These are phyloP conservation scores for Syngnathus typhle DNA, from an alignment of 2,113 vertebrate species.

Conservation along the genomic window DNA sequence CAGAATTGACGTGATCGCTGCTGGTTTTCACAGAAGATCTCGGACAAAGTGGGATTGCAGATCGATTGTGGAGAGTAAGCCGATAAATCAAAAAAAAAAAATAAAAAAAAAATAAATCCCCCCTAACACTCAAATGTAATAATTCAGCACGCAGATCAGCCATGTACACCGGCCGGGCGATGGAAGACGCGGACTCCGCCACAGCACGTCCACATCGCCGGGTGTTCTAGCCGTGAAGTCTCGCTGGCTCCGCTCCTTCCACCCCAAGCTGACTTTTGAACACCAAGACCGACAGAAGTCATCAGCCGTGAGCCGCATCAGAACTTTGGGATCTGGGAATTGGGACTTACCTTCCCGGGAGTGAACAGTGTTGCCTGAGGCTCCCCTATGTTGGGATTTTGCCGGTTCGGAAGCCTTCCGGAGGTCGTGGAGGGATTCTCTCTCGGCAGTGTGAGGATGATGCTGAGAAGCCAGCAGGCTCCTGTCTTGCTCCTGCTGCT, in stretches of 20 bases:
- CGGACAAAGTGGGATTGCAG: slow-evolving; percentile 53
- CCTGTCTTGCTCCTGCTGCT: slow-evolving; percentile 49
- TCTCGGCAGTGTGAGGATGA: slow-evolving; percentile 12
- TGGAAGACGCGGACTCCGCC: slow-evolving; percentile 19
- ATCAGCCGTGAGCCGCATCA: not conserved
- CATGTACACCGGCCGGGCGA: slow-evolving; percentile 39
- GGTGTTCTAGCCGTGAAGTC: slow-evolving; percentile 13
- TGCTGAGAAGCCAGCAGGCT: slow-evolving; percentile 25
- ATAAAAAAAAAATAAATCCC: slow-evolving; percentile 13
- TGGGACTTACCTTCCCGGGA: not conserved
- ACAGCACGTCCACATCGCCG: slow-evolving; percentile 18
- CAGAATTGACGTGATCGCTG: slow-evolving; percentile 28
- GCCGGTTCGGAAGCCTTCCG: slow-evolving; percentile 8
- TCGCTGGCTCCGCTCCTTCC: not conserved
- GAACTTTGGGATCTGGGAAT: slow-evolving; percentile 13
- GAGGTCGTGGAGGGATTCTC: slow-evolving; percentile 22
- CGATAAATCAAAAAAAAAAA: slow-evolving; percentile 41
- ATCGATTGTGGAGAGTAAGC: slow-evolving; percentile 47
- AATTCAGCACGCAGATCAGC: slow-evolving; percentile 47
- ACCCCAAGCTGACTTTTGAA: slow-evolving; percentile 20
- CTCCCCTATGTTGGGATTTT: slow-evolving; percentile 32
- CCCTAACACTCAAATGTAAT: slow-evolving; percentile 51
- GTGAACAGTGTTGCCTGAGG: not conserved
- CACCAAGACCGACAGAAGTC: not conserved
- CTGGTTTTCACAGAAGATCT: slow-evolving; percentile 36